These are phyloP conservation scores for Mystacornis crossleyi DNA, from an alignment of 2,113 vertebrate species.

Conservation along the genomic window DNA sequence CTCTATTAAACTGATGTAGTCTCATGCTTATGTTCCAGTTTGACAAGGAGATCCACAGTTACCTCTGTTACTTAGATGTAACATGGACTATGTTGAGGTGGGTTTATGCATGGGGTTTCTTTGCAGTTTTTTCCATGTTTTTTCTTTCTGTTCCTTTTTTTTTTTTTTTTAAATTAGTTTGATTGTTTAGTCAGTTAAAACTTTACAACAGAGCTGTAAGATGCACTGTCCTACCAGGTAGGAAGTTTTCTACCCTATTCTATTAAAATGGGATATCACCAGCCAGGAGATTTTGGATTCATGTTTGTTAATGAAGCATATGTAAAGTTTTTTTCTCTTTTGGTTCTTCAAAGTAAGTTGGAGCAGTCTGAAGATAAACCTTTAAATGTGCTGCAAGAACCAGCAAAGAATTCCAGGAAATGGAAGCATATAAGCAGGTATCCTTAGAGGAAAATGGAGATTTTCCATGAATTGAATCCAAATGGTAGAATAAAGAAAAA, in stretches of 20 bases:
- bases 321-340: neutral
- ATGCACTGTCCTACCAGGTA: neutral
- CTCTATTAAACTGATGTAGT: neutral
- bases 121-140: rapidly evolving
- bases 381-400: neutral
- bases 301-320: neutral
- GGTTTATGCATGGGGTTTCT: neutral
- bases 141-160: neutral
- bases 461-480: neutral
- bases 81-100: neutral
- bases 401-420: neutral
- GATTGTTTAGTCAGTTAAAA: neutral
- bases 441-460: neutral
- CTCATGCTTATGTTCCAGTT: neutral
- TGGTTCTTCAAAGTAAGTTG: neutral
- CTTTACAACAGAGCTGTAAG: neutral
- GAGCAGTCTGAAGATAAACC: neutral
- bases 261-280: neutral
- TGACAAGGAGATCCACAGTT: neutral
- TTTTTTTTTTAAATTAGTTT: neutral
- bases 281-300: neutral
- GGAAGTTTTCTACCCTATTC: neutral
- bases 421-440: neutral
- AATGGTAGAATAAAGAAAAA: neutral
- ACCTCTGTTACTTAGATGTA: neutral